Conservation (phyloP, 2,113 vertebrate species). For the Dasypus novemcinctus region DNA sequence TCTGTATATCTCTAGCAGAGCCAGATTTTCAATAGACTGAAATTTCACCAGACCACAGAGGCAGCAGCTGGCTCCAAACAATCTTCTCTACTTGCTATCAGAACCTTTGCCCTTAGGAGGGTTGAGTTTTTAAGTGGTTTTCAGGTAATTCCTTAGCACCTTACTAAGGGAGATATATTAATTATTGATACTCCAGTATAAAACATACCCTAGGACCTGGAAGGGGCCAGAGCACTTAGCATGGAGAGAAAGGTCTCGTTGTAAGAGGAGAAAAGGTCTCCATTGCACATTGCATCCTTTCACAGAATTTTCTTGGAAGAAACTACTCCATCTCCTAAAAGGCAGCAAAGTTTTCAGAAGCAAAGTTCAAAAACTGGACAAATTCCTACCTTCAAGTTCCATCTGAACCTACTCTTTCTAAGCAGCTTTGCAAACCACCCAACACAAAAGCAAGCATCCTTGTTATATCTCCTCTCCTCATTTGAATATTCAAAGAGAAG, state of each 20-base stretch:
- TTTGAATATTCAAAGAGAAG: neutral
- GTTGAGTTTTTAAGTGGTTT: neutral
- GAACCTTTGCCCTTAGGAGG: neutral
- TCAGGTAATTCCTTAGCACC: neutral
- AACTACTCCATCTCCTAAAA: neutral
- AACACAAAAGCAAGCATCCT: neutral
- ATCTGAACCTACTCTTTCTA: neutral
- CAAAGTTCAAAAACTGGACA: neutral
- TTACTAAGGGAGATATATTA: neutral
- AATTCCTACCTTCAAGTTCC: neutral
- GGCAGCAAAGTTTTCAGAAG: neutral
- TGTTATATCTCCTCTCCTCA: neutral
- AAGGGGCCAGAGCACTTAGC: neutral
- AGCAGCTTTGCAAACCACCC: neutral
- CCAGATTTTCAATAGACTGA: neutral
- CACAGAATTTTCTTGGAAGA: neutral
- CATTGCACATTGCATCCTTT: neutral
- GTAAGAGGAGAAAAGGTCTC: neutral
- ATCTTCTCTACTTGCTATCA: neutral
- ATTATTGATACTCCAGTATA: neutral
- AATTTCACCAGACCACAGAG: neutral
- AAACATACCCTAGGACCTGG: neutral
- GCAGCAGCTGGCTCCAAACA: no score
- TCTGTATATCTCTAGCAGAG: neutral
- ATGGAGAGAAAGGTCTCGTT: neutral